phyloP scores from a whole-genome alignment of 2,797 vertebrate species.

The Lepilemur septentrionalis region DNA sequence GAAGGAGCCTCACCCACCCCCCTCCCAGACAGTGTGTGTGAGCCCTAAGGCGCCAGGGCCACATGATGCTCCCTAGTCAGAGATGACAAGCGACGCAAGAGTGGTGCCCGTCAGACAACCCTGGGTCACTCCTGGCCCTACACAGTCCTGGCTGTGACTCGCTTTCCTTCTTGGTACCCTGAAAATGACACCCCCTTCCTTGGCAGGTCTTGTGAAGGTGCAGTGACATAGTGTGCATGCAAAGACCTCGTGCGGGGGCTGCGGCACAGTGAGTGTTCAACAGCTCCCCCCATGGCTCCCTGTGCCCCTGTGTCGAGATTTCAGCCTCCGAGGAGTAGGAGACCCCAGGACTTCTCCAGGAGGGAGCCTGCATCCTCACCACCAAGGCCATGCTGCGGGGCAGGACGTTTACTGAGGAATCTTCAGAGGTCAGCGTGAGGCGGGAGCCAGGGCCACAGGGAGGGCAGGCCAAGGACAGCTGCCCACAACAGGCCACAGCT shows the following conservation, averaged over 20 bases:
- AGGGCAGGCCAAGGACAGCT: neutral
- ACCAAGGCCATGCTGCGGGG: neutral
- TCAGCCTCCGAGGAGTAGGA: neutral
- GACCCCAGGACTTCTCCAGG: neutral
- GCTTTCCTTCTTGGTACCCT: neutral
- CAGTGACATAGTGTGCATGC: no score
- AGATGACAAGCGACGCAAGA: accelerated
- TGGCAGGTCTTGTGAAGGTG: neutral
- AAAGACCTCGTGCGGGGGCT: neutral
- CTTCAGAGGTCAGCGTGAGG: conserved; percentile 1
- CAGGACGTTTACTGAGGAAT: neutral
- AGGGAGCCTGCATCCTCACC: neutral
- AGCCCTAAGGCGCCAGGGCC: neutral
- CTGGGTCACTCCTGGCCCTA: neutral
- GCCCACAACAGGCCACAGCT: neutral
- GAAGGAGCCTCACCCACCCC: neutral
- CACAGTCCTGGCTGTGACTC: neutral
- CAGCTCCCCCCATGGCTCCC: neutral
- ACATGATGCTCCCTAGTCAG: neutral
- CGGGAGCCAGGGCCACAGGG: neutral
- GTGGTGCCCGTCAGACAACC: neutral
- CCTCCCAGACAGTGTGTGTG: neutral
- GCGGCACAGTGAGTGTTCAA: no score
- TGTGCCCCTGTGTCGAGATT: neutral
- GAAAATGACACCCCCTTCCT: neutral